Conservation (phyloP, 2,113 vertebrate genomes). For the Crotalus viridis region DNA sequence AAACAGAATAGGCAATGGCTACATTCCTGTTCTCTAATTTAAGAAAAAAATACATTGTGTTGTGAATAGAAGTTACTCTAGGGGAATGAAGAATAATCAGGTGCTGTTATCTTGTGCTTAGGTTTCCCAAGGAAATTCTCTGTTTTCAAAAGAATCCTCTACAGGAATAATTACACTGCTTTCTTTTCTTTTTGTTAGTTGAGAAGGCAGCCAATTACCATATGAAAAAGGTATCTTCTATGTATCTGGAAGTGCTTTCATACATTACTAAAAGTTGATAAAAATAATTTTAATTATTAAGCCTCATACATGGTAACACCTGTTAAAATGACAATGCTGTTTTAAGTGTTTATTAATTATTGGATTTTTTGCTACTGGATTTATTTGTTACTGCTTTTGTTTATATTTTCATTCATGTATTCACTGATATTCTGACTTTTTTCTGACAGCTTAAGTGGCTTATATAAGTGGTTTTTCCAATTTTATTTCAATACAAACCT, state of each 20-base stretch:
- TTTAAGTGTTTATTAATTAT: not conserved
- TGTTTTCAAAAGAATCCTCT: not conserved
- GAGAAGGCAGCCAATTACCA: not conserved
- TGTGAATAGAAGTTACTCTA: not conserved
- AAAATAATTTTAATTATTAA: not conserved
- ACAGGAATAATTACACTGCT: not conserved
- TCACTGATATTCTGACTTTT: not conserved
- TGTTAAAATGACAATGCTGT: not conserved
- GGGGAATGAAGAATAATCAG: not conserved
- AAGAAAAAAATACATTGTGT: not conserved
- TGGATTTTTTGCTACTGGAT: not conserved
- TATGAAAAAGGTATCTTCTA: not conserved
- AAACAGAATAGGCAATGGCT: not conserved
- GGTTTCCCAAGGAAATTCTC: not conserved
- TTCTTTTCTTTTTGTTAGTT: not conserved
- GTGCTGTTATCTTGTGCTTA: not conserved
- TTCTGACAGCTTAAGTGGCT: not conserved
- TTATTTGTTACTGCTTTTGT: not conserved
- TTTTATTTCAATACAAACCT: not conserved
- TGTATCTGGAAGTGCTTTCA: not conserved
- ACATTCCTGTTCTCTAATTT: not conserved
- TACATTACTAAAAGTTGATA: not conserved
- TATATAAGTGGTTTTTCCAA: not conserved
- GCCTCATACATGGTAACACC: not conserved
- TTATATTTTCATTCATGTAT: not conserved